Evolutionary conservation across 1,140 invertebrate species (phyloP).

Genomic region (Nylanderia fulva): DNA sequence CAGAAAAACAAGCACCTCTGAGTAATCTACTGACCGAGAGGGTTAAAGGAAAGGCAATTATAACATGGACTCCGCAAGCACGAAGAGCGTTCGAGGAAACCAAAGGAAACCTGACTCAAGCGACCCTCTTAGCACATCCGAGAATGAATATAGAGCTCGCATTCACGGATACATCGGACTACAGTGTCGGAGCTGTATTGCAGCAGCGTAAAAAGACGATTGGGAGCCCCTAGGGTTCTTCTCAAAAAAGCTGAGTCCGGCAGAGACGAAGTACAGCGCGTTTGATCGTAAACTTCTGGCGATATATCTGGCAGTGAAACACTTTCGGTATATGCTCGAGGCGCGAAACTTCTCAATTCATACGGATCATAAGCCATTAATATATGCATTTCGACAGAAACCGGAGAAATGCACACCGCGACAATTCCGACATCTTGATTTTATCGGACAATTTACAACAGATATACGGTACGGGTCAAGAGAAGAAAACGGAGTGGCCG

Average conservation of each 20-base stretch:
- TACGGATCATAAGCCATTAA: not conserved
- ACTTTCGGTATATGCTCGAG: not conserved
- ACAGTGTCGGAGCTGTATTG: not conserved
- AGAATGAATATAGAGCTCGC: too few species aligned
- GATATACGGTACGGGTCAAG: too few species aligned
- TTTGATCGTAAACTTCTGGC: not conserved
- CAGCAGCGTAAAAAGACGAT: not conserved
- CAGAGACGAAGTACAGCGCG: not conserved
- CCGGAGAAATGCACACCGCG: not conserved
- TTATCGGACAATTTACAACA: too few species aligned
- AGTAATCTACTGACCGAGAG: not conserved
- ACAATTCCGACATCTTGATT: not conserved
- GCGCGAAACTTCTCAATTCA: not conserved
- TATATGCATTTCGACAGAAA: not conserved
- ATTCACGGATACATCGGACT: too few species aligned
- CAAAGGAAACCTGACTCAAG: not conserved
- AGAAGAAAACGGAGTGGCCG: not conserved
- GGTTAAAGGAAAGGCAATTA: not conserved
- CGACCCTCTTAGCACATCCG: not conserved
- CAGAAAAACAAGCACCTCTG: not conserved
- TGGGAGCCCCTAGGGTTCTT: slow-evolving; percentile 30
- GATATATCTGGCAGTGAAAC: not conserved
- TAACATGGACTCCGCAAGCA: not conserved
- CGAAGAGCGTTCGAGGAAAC: not conserved
- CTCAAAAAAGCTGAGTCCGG: not conserved